A percentile compares a stretch with the other conserved stretches of the same genome.
Evolutionary conservation across 2,888 invertebrate species (phyloP).

Genomic region (Ornithoptera priamus): DNA sequence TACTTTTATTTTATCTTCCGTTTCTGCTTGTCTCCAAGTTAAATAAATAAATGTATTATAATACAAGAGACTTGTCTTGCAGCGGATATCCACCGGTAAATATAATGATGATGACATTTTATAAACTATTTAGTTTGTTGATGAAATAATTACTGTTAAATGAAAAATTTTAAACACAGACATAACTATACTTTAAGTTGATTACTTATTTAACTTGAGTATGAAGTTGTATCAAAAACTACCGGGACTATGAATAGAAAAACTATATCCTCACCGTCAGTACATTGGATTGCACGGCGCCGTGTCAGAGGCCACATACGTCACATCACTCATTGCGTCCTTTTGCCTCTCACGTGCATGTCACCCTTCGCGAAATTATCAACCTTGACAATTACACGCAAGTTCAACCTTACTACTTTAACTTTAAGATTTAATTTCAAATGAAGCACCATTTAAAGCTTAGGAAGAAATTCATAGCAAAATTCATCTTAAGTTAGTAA

Average conservation of each 20-base stretch:
- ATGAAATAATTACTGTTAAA: too few species aligned
- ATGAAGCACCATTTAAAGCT: slow-evolving; percentile 15
- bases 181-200: too few species aligned
- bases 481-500: slow-evolving; percentile 32
- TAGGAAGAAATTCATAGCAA: slow-evolving; percentile 17
- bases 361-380: slow-evolving; percentile 44
- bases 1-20: too few species aligned
- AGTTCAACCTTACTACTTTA: slow-evolving; percentile 36
- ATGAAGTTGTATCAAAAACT: too few species aligned
- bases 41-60: too few species aligned
- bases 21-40: too few species aligned
- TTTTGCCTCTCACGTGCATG: slow-evolving; percentile 54
- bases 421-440: slow-evolving; percentile 24
- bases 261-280: slow-evolving; percentile 40
- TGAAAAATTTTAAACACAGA: too few species aligned
- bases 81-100: too few species aligned
- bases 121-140: too few species aligned
- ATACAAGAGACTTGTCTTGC: too few species aligned
- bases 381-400: slow-evolving; percentile 26
- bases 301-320: slow-evolving; percentile 66
- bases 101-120: too few species aligned
- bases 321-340: slow-evolving; percentile 71
- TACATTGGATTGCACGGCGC: slow-evolving; percentile 51
- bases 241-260: slow-evolving; percentile 48
- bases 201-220: too few species aligned